phyloP scores from a whole-genome alignment of 2,113 vertebrate genomes.

The Murina feae region DNA sequence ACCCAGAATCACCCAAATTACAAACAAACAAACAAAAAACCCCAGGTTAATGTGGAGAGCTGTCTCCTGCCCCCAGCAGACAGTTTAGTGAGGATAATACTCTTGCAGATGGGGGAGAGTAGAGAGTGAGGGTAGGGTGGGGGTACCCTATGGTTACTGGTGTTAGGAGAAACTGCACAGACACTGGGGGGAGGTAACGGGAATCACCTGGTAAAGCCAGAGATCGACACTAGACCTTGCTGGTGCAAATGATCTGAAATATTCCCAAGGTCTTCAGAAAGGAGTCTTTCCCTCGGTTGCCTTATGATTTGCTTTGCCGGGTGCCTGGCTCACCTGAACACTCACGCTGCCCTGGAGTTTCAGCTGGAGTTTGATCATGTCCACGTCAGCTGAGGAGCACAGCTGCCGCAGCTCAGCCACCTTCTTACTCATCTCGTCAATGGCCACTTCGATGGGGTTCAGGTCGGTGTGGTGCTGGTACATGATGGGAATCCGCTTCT shows the following conservation, averaged over 20 bases:
- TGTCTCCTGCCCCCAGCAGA: not conserved
- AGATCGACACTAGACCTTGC: not conserved
- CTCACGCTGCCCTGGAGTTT: slow-evolving; percentile 98
- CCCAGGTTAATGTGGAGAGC: not conserved
- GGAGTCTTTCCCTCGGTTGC: not conserved
- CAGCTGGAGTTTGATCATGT: slow-evolving; percentile 98
- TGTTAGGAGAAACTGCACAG: not conserved
- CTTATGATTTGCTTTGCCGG: fast-evolving
- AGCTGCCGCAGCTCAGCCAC: slow-evolving; percentile 94
- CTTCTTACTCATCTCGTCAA: slow-evolving; percentile 98
- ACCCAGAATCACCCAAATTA: not conserved
- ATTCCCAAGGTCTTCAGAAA: not conserved
- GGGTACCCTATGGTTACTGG: not conserved
- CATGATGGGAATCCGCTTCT: slow-evolving; percentile 97
- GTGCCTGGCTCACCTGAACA: slow-evolving; percentile 88
- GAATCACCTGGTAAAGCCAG: not conserved
- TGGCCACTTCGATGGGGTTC: slow-evolving; percentile 98
- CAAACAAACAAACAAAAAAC: not conserved
- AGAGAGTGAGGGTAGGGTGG: not conserved
- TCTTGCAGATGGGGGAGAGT: not conserved
- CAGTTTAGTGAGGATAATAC: not conserved
- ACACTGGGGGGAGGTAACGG: fast-evolving
- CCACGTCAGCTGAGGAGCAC: slow-evolving; percentile 92
- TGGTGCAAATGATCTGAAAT: not conserved
- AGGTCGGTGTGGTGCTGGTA: slow-evolving; percentile 98